A percentile compares a stretch with the other conserved stretches of the same genome.
Conservation (phyloP, 2,797 vertebrate species). For the Paratrypauchen microcephalus region DNA sequence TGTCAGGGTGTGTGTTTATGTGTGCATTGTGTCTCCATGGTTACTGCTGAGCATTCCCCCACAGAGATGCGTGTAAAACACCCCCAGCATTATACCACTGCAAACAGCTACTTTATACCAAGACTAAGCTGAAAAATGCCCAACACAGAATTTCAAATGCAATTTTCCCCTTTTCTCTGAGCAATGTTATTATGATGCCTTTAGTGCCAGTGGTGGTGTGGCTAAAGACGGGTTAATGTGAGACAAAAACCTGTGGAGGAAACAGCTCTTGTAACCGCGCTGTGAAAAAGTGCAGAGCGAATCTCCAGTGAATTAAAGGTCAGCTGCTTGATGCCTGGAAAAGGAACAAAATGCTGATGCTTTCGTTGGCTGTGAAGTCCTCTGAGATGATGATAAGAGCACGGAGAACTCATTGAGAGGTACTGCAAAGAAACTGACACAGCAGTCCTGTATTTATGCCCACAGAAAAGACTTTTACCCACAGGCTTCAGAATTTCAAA, state of each 20-base stretch:
- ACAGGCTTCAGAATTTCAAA: constrained; percentile 14
- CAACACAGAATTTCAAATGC: too few relatives aligned
- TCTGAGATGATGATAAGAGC: constrained; percentile 38
- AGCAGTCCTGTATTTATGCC: constrained; percentile 19
- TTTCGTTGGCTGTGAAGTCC: constrained; percentile 39
- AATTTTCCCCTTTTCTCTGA: constrained; percentile 40
- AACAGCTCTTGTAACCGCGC: constrained; percentile 41
- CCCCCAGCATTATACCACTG: too few relatives aligned
- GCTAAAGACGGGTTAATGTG: constrained; percentile 32
- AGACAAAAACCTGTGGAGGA: constrained; percentile 47
- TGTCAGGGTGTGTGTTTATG: too few relatives aligned
- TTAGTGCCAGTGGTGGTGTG: not conserved
- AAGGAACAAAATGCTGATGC: constrained; percentile 47
- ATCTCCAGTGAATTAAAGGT: constrained; percentile 62
- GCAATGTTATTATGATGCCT: constrained; percentile 1
- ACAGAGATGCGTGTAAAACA: too few relatives aligned
- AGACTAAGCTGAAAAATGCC: too few relatives aligned
- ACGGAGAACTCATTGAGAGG: constrained; percentile 18
- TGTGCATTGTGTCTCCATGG: too few relatives aligned
- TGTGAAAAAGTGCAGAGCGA: constrained; percentile 36
- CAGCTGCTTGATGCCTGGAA: constrained; percentile 50
- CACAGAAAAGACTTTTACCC: constrained; percentile 8
- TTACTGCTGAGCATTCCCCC: too few relatives aligned
- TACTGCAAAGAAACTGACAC: constrained; percentile 36
- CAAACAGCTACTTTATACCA: too few relatives aligned